A percentile compares a stretch with the other conserved stretches of the same genome.
phyloP scores from a whole-genome alignment of 2,797 vertebrate species.

The Hybognathus amarus region DNA sequence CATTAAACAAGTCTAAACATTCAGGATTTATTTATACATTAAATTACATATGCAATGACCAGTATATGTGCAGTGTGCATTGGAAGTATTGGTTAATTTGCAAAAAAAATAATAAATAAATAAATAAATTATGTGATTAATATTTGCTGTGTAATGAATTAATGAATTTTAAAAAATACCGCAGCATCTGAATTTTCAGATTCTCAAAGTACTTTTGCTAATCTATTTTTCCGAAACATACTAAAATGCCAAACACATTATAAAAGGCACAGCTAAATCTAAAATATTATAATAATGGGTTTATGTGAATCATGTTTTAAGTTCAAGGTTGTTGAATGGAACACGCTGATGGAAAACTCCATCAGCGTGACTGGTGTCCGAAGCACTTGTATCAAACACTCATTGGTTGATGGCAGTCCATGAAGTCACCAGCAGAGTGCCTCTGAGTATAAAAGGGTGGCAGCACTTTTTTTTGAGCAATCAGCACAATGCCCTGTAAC shows the following conservation, averaged over 20 bases:
- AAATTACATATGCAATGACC: background rate
- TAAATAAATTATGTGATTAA: background rate
- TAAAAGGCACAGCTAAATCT: background rate
- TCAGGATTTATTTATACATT: background rate
- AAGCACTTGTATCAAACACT: too few species aligned
- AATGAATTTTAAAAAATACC: too few species aligned
- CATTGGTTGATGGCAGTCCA: too few species aligned
- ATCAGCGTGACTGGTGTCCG: too few species aligned
- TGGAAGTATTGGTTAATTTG: background rate
- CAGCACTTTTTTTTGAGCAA: too few species aligned
- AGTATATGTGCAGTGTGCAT: background rate
- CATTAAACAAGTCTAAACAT: constrained; percentile 23
- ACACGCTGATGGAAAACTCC: too few species aligned
- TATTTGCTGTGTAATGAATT: background rate
- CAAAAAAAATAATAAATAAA: too few species aligned
- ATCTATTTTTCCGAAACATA: background rate
- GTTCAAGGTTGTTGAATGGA: background rate
- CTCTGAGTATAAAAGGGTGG: too few species aligned
- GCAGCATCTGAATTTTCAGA: background rate
- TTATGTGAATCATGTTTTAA: background rate
- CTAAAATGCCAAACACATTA: background rate
- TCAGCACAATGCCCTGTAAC: too few species aligned
- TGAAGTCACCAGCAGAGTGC: too few species aligned
- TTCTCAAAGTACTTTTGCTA: background rate
- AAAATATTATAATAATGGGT: background rate